Percentiles rank a stretch among this genome's conserved stretches.
Evolutionary conservation across 1,140 invertebrate species (phyloP).

Genomic region (Lineus longissimus): DNA sequence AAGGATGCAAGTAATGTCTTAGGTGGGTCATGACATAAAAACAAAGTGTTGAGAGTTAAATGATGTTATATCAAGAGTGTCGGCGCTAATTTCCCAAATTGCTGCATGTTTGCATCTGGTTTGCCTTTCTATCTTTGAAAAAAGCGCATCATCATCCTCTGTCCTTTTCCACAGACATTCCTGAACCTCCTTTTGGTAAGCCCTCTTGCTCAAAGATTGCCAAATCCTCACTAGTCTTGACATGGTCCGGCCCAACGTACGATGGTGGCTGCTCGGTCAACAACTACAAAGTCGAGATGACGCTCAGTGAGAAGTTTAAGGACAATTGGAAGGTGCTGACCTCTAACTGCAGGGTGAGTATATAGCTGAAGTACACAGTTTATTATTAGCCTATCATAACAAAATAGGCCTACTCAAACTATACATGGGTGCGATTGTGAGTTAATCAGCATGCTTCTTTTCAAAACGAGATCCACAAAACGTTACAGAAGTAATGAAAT

Average conservation of each 20-base stretch:
- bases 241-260: slow-evolving; percentile 75
- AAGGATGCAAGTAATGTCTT: no score
- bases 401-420: no score
- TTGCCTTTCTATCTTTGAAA: no score
- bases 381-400: no score
- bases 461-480: no score
- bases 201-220: slow-evolving; percentile 75
- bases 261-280: slow-evolving; percentile 74
- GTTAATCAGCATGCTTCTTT: no score
- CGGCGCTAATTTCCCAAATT: no score
- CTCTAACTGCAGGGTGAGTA: slow-evolving; percentile 56
- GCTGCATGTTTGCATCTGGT: not conserved
- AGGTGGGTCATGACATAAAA: no score
- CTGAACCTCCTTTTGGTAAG: slow-evolving; percentile 71
- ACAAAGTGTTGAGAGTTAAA: no score
- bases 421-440: no score
- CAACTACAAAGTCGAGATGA: slow-evolving; percentile 75
- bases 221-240: slow-evolving; percentile 59
- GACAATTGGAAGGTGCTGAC: slow-evolving; percentile 63
- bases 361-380: not conserved
- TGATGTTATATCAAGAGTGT: no score
- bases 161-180: slow-evolving; percentile 44
- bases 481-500: no score
- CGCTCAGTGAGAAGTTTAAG: slow-evolving; percentile 24
- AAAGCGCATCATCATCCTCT: not conserved